Evolutionary conservation across 1,140 invertebrate species (phyloP), one percentile per base, ranked within the genome.

Genomic region (Phymorhynchus buccinoides): DNA sequence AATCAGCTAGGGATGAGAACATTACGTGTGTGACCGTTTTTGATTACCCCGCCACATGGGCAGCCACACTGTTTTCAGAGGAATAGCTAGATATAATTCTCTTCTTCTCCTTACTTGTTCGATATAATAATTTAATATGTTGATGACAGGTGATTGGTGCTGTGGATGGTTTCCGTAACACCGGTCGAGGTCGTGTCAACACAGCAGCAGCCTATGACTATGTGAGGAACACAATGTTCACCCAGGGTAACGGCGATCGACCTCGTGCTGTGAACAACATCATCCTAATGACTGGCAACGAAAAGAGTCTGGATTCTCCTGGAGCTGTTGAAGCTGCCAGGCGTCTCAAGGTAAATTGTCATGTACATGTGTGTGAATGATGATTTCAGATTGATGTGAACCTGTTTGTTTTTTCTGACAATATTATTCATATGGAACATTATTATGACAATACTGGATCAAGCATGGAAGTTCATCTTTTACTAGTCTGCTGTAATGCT

Each of bases 191-290:
- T 22, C 44, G 30, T 16, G 88, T 88, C 4, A 89, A 91, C 79
- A 89, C 88, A 30, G 90, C 87, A 1, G 48, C 83, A 32, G 91
- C 91, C 1, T 87, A 91, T 37, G 89, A 91, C 41, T 85, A 86
- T 56, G 91, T 89, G 18, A 66, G 89, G 9, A 80, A 85, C 12
- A 71, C 83, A 7, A 92, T 92, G 91, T 91, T 92, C 80, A 89
- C 84, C 22, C n/a, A 3, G 22, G 1, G 42, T 42, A 90, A 89
- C 73, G 92, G 92, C 22, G 92, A 92, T 79, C 78, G 92, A 56
- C 90, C 89, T 41, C 86, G 84, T 78, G 91, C 90, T 27, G 85
- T 88, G 66, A 92, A 92, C 86, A 88, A 89, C 78, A 85, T 91
- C 32, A 77, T 92, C 0, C 42, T 91, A 27, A 52, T 92, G 16